These are phyloP conservation scores for Gallinago paraguaiae DNA, from an alignment of 2,113 vertebrate genomes.

Conservation along the genomic window DNA sequence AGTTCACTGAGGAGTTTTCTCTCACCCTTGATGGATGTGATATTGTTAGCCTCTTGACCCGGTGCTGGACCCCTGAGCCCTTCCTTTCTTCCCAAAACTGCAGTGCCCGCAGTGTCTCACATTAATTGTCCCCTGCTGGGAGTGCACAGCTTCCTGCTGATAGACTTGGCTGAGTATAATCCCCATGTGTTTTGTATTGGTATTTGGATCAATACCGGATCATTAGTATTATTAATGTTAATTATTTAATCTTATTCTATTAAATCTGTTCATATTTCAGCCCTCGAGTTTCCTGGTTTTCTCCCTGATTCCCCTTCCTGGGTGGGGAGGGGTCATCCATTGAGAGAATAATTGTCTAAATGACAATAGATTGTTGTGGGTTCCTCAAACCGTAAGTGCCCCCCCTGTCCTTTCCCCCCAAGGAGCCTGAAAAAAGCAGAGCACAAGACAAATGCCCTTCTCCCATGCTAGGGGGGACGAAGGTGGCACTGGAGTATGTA, in stretches of 20 bases:
- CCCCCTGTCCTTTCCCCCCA: no score
- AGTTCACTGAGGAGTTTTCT: background rate
- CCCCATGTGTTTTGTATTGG: background rate
- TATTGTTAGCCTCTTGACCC: background rate
- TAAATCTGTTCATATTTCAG: background rate
- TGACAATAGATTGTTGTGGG: background rate
- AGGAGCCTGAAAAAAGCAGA: background rate
- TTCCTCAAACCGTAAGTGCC: background rate
- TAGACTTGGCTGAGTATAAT: background rate
- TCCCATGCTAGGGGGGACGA: rapidly evolving
- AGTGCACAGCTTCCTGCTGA: background rate
- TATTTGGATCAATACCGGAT: background rate
- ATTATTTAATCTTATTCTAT: background rate
- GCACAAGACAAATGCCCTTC: background rate
- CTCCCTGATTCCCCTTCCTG: background rate
- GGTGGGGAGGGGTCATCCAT: background rate
- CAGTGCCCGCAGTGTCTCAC: background rate
- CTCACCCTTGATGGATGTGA: background rate
- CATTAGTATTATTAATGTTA: background rate
- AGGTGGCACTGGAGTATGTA: rapidly evolving
- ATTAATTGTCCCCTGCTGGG: background rate
- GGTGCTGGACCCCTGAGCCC: background rate
- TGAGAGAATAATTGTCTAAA: background rate
- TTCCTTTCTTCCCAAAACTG: background rate
- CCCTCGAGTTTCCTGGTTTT: background rate